Percentiles rank a stretch among this genome's conserved stretches.
Evolutionary conservation across 64 coral and sea anemone genomes (phyloP).

Genomic region (Pocillopora damicornis): DNA sequence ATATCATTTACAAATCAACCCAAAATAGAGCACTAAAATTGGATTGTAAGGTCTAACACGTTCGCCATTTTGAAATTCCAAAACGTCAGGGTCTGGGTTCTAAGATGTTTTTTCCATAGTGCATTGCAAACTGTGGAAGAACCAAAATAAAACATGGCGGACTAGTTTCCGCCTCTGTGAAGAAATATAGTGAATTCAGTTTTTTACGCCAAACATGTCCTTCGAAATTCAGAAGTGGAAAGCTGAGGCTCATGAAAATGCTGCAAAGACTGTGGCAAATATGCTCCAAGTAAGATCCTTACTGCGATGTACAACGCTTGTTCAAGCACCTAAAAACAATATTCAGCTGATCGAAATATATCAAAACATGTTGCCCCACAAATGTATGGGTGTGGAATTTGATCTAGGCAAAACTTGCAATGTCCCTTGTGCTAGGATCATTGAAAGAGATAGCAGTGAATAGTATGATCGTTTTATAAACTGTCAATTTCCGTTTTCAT

Average conservation of each 20-base stretch:
- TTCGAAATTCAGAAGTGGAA: conserved; percentile 87
- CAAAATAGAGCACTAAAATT: neutral
- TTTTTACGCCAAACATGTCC: conserved; percentile 43
- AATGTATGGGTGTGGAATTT: no score
- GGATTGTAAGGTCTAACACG: neutral
- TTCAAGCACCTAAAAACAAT: no score
- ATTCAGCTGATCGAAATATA: no score
- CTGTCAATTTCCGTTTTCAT: no score
- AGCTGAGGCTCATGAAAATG: conserved; percentile 90
- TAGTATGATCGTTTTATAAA: no score
- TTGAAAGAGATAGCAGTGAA: no score
- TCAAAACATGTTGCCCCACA: no score
- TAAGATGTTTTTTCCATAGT: neutral
- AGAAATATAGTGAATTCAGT: neutral
- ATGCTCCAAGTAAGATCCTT: conserved; percentile 75
- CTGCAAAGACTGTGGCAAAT: conserved; percentile 82
- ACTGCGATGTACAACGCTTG: no score
- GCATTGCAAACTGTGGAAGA: neutral
- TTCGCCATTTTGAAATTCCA: neutral
- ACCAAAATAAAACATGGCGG: conserved; percentile 19
- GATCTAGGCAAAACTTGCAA: no score
- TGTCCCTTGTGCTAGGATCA: no score
- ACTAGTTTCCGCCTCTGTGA: neutral
- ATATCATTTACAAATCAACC: neutral
- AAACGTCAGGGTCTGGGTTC: neutral